Conservation (phyloP, 1,140 invertebrate genomes). For the Drosophila miranda region DNA sequence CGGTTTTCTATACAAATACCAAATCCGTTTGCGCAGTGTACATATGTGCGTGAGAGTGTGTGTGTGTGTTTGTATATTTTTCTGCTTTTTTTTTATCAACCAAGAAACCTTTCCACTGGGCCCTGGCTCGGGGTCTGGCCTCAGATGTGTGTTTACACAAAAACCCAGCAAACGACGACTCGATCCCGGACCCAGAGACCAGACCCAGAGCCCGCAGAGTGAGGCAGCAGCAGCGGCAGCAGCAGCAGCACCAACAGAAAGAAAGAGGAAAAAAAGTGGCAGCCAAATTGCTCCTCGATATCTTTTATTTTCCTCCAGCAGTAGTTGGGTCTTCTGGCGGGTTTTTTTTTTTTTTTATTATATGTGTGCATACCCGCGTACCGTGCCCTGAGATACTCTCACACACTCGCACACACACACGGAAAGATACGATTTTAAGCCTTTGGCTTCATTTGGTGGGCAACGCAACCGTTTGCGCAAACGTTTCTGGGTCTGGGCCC, state of each 20-base stretch:
- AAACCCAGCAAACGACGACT: slow-evolving; percentile 47
- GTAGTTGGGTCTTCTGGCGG: slow-evolving; percentile 54
- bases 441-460: slow-evolving; percentile 70
- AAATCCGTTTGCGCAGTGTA: slow-evolving; percentile 65
- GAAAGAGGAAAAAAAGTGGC: slow-evolving; percentile 60
- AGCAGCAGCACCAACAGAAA: slow-evolving; percentile 2
- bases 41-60: slow-evolving; percentile 24
- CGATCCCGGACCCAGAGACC: slow-evolving; percentile 44
- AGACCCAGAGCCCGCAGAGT: slow-evolving; percentile 25
- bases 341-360: slow-evolving; percentile 33
- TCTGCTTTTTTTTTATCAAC: slow-evolving; percentile 62
- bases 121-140: slow-evolving; percentile 38
- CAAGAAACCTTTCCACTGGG: slow-evolving; percentile 64
- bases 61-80: slow-evolving; percentile 62
- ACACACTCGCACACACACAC: slow-evolving; percentile 10
- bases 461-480: slow-evolving; percentile 77
- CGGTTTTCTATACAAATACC: slow-evolving; percentile 70
- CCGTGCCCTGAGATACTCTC: too few species aligned
- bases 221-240: slow-evolving; percentile 9
- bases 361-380: slow-evolving; percentile 15
- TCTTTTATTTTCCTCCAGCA: slow-evolving; percentile 74
- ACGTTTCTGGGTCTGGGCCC: slow-evolving; percentile 32
- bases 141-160: slow-evolving; percentile 71
- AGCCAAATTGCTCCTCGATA: slow-evolving; percentile 81
- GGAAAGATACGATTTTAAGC: slow-evolving; percentile 58